Percentiles rank a stretch among this genome's conserved stretches.
Evolutionary conservation across 2,888 invertebrate species (phyloP).

Genomic region (Caenorhabditis becei): DNA sequence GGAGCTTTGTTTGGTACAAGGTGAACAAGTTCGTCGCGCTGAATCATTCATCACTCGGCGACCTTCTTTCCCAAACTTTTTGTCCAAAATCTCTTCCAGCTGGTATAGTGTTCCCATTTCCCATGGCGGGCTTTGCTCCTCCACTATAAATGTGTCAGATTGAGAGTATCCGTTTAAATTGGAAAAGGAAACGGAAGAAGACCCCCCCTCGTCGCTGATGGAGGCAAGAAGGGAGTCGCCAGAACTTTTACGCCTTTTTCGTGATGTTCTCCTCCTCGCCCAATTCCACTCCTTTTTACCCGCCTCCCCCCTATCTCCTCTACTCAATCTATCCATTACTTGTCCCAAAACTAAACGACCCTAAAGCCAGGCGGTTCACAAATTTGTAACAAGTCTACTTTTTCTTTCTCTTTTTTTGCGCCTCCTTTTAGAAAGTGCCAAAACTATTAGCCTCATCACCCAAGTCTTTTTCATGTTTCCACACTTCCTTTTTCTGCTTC

Average conservation of each 20-base stretch:
- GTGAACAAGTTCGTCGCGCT: constrained; percentile 49
- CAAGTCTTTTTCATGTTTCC: too few species aligned
- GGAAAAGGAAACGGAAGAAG: constrained; percentile 50
- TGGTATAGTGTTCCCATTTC: constrained; percentile 2
- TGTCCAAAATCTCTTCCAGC: background rate
- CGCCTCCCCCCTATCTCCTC: constrained; percentile 45
- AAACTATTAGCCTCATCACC: constrained; percentile 47
- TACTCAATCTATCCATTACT: constrained; percentile 62
- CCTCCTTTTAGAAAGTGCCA: background rate
- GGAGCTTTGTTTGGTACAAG: constrained; percentile 45
- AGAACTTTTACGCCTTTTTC: constrained; percentile 62
- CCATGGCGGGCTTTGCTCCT: constrained; percentile 28
- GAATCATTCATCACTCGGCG: constrained; percentile 44
- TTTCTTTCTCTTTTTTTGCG: background rate
- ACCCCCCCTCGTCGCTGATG: background rate
- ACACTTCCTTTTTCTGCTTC: background rate
- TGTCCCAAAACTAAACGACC: constrained; percentile 55
- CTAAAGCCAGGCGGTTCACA: constrained; percentile 16
- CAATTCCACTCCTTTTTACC: constrained; percentile 7
- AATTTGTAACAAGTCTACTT: constrained; percentile 30
- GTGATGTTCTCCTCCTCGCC: constrained; percentile 49
- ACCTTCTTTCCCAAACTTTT: constrained; percentile 21
- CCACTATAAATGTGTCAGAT: constrained; percentile 60
- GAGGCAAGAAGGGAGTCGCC: constrained; percentile 22
- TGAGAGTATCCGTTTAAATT: constrained; percentile 59